Conservation (phyloP, 2,888 invertebrate species). For the Habrosyne pyritoides region DNA sequence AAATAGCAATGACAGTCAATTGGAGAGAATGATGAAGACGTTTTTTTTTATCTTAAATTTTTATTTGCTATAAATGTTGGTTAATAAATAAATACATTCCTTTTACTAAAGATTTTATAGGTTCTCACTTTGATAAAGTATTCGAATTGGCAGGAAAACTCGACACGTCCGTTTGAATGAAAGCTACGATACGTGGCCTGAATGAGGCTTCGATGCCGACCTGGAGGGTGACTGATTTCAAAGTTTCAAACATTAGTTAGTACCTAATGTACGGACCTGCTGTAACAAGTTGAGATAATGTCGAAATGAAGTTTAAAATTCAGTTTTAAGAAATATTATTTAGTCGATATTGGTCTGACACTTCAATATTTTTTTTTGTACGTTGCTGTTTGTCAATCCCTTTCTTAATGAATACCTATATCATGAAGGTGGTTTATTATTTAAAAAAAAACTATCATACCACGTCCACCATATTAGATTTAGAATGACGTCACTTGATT, state of each 20-base stretch:
- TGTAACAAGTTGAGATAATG: constrained; percentile 5
- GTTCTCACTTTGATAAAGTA: constrained; percentile 50
- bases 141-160: constrained; percentile 47
- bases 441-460: too few relatives aligned
- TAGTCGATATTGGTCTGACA: neutral
- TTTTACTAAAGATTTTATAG: constrained; percentile 30
- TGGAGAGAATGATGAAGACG: too few relatives aligned
- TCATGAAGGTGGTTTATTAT: too few relatives aligned
- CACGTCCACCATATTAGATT: too few relatives aligned
- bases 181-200: constrained; percentile 50
- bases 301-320: constrained; percentile 5
- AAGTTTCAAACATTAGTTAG: constrained; percentile 20
- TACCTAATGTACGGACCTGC: neutral
- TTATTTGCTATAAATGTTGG: too few relatives aligned
- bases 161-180: constrained; percentile 55
- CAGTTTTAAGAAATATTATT: neutral
- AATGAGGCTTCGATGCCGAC: constrained; percentile 35
- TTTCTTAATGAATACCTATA: too few relatives aligned
- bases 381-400: too few relatives aligned
- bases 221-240: constrained; percentile 38
- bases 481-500: too few relatives aligned
- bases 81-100: neutral
- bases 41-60: too few relatives aligned
- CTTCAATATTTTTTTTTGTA: too few relatives aligned
- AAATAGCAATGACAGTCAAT: too few relatives aligned